phyloP scores from a whole-genome alignment of 37 sponge, comb jelly and placozoan species.

The Agelas oroides region DNA sequence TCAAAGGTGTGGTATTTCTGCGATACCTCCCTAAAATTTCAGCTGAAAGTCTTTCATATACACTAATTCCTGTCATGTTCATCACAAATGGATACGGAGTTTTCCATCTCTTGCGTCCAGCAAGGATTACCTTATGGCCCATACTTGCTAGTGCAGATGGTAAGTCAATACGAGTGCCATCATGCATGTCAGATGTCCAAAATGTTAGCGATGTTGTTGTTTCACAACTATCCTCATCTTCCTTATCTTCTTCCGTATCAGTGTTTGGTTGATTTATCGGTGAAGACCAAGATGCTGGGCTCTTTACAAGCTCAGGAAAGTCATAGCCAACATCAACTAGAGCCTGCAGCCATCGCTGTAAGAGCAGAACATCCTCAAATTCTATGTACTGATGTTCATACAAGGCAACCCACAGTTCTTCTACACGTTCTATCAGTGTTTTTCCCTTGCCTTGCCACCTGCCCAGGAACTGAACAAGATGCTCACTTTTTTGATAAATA shows the following conservation, averaged over 20 bases:
- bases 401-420: slow-evolving; percentile 40
- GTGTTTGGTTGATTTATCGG: too few relatives aligned
- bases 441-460: slow-evolving; percentile 33
- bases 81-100: slow-evolving; percentile 17
- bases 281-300: too few relatives aligned
- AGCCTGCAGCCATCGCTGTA: slow-evolving; percentile 44
- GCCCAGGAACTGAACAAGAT: slow-evolving; percentile 42
- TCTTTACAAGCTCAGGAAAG: slow-evolving; percentile 14
- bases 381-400: slow-evolving; percentile 61
- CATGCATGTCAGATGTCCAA: slow-evolving; percentile 40
- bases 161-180: slow-evolving; percentile 41
- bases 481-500: slow-evolving; percentile 51
- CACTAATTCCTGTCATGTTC: slow-evolving; percentile 21
- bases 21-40: not conserved
- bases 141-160: slow-evolving; percentile 20
- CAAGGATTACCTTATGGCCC: slow-evolving; percentile 39
- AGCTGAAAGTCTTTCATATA: slow-evolving; percentile 21
- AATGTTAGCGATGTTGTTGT: slow-evolving; percentile 36
- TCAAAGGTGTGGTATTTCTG: not conserved
- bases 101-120: not conserved
- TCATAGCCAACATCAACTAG: slow-evolving; percentile 38
- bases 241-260: slow-evolving; percentile 4
- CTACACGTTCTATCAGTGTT: slow-evolving; percentile 43
- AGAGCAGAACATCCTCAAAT: slow-evolving; percentile 29
- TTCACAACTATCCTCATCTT: not conserved